These are phyloP conservation scores for Irena cyanogastra DNA, from an alignment of 2,113 vertebrate species.

Conservation along the genomic window DNA sequence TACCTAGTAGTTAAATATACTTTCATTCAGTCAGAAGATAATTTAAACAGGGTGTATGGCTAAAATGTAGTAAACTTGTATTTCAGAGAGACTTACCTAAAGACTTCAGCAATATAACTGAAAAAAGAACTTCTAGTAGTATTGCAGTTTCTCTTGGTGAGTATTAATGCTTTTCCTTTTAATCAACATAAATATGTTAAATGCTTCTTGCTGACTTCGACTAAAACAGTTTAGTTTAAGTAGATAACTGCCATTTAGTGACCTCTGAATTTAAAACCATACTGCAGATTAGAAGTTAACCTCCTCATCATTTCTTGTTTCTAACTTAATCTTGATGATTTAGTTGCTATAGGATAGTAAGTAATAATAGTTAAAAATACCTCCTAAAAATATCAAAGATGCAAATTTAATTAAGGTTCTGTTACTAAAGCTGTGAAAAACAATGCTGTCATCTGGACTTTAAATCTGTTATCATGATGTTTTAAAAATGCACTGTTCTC, in stretches of 20 bases:
- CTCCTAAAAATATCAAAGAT: neutral
- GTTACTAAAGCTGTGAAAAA: neutral
- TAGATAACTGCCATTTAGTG: neutral
- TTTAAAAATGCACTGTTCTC: neutral
- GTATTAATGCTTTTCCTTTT: neutral
- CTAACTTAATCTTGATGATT: neutral
- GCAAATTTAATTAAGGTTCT: neutral
- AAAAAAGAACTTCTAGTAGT: conserved; percentile 7
- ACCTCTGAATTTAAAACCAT: neutral
- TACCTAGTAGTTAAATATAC: neutral
- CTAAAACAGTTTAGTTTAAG: neutral
- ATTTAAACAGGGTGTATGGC: neutral
- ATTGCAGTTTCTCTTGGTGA: conserved; percentile 58
- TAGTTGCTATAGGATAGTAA: neutral
- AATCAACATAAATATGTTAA: neutral
- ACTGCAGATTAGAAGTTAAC: neutral
- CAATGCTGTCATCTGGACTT: neutral
- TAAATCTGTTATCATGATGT: neutral
- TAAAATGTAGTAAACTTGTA: neutral
- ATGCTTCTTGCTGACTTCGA: neutral
- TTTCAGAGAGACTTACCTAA: conserved; percentile 64
- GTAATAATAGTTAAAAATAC: neutral
- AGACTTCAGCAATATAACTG: conserved; percentile 4
- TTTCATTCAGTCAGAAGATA: neutral
- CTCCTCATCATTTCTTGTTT: neutral